Base-by-base conservation (phyloP, 2,888 invertebrate species). In the Amiota minor region DNA sequence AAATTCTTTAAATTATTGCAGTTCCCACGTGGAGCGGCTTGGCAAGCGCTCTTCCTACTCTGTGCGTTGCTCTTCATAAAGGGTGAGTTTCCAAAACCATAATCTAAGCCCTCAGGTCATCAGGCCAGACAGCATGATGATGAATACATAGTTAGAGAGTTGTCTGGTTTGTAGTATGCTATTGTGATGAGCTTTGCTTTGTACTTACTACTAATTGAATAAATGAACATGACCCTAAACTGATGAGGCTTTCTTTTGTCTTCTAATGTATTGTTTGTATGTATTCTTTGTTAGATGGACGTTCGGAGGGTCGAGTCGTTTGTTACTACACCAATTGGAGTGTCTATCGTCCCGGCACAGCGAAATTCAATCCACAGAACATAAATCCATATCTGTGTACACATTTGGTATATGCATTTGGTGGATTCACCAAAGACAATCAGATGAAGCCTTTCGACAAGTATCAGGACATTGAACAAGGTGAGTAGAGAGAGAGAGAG, bases 271-370 rank as follows among this genome's bases (percentile, higher is more conserved):
- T 35, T 35, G 35, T 35, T n/a, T n/a, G n/a, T n/a, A n/a, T n/a
- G n/a, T n/a, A 11, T 53, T 70, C 50, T 70, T 76, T 78, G 9
- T 18, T 81, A 90, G 90, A 86, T 77, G 87, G 82, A 77, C 86
- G 82, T 74, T 81, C 88, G 76, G 94, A 95, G 88, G 93, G 93
- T 72, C 93, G 95, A 80, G 94, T 97, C 83, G 96, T 97, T 72
- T 97, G 97, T 87, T 97, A 97, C 90, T 97, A 97, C 91, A 97
- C 97, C 62, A 97, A 97, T 90, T 97, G 97, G 97, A 96, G 96
- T 78, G 95, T 97, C 59, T 97, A 97, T 90, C 92, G 97, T 77
- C 97, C 96, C 2, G 97, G 97, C 71, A 94, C 95, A 8, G 97
- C 97, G 68, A 95, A 96, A 89, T 97, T 96, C 90, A 95, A 95